Evolutionary conservation across 2,113 vertebrate species (phyloP).

Genomic region (Paramormyrops kingsleyae): DNA sequence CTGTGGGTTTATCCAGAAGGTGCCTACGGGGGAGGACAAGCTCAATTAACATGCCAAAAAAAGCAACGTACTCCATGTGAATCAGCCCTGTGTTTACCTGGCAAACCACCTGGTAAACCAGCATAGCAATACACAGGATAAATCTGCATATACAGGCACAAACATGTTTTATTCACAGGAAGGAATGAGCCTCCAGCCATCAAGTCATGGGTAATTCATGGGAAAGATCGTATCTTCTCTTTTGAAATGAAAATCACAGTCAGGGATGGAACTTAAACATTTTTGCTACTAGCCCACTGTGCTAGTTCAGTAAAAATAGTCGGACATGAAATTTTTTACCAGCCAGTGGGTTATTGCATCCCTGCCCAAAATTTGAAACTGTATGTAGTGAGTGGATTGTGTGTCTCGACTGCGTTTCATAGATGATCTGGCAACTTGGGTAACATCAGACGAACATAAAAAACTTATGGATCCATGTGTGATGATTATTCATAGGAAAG

Average conservation of each 20-base stretch:
- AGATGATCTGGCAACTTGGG: not conserved
- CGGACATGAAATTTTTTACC: not conserved
- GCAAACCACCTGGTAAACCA: not conserved
- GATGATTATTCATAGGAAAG: not conserved
- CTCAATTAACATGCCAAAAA: not conserved
- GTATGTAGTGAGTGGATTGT: not conserved
- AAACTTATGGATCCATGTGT: not conserved
- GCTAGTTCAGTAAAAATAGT: not conserved
- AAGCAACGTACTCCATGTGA: not conserved
- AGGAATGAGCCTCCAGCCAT: not conserved
- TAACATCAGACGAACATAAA: not conserved
- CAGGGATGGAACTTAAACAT: not conserved
- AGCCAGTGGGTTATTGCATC: not conserved
- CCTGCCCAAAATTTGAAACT: not conserved
- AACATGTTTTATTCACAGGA: not conserved
- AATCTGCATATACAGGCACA: not conserved
- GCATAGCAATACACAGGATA: not conserved
- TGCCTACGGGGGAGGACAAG: slow-evolving; percentile 49
- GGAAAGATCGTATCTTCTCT: not conserved
- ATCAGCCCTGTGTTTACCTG: not conserved
- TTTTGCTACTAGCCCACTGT: not conserved
- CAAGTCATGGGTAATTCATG: not conserved
- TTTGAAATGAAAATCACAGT: not conserved
- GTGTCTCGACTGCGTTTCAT: not conserved
- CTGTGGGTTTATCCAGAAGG: slow-evolving; percentile 81